A percentile compares a stretch with the other conserved stretches of the same genome.
Conservation (phyloP, 2,797 vertebrate genomes). For the Lepus townsendii region DNA sequence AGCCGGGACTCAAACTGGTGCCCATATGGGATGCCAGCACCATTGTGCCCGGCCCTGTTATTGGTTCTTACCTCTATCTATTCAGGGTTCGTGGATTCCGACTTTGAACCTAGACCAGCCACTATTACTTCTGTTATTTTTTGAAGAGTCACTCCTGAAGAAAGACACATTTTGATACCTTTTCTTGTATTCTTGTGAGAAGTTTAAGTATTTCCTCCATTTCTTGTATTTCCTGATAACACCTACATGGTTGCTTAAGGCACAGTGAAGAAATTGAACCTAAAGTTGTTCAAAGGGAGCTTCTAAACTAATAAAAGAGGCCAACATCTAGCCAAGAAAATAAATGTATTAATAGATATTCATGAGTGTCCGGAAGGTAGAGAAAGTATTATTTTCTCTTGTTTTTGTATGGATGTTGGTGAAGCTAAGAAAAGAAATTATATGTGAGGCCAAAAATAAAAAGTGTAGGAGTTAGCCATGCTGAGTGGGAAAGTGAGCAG, state of each 20-base stretch:
- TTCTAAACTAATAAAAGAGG: neutral
- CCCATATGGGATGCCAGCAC: too few relatives aligned
- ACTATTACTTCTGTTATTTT: neutral
- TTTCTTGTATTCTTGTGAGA: neutral
- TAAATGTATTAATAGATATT: neutral
- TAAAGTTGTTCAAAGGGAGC: neutral
- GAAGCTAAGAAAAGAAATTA: neutral
- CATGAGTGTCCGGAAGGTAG: neutral
- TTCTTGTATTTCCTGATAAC: neutral
- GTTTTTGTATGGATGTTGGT: neutral
- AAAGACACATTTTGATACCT: neutral
- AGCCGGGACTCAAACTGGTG: too few relatives aligned
- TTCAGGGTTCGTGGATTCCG: neutral
- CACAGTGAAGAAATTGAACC: neutral
- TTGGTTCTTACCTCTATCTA: neutral
- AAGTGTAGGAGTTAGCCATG: neutral
- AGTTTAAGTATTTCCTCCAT: constrained; percentile 1
- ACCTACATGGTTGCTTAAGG: neutral
- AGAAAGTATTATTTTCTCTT: neutral
- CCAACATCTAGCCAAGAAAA: neutral
- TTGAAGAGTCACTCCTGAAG: neutral
- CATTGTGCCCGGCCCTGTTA: neutral
- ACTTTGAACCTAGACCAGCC: neutral
- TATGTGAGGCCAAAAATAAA: neutral
- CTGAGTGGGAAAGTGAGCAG: neutral